Conservation (phyloP, 2,113 vertebrate species). For the Sylvilagus bachmani region DNA sequence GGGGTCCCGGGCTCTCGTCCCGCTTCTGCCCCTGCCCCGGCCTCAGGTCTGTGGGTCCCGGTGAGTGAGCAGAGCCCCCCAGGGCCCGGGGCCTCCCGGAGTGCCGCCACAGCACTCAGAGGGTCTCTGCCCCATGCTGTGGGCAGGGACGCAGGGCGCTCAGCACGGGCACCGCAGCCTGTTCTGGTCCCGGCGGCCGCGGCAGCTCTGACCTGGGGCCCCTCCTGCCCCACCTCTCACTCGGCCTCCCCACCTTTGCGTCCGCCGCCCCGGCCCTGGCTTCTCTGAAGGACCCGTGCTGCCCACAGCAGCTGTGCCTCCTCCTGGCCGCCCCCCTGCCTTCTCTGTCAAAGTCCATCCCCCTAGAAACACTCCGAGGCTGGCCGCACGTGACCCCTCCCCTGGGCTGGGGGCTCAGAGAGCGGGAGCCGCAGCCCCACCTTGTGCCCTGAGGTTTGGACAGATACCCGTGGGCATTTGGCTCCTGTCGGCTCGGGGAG, state of each 20-base stretch:
- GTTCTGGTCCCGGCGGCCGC: background rate
- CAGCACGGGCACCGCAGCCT: background rate
- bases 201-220: background rate
- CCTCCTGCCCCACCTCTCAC: fast-evolving
- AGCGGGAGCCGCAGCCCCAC: too few species aligned
- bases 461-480: too few species aligned
- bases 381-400: background rate
- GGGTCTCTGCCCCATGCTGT: too few species aligned
- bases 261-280: background rate
- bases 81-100: too few species aligned
- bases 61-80: background rate
- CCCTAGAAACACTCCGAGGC: background rate
- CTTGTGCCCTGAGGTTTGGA: too few species aligned
- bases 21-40: too few species aligned
- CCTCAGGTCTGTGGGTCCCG: background rate
- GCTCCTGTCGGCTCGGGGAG: too few species aligned
- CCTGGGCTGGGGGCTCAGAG: too few species aligned
- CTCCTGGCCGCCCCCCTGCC: background rate
- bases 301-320: too few species aligned
- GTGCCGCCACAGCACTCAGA: too few species aligned
- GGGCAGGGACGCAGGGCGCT: too few species aligned
- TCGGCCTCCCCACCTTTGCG: background rate
- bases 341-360: background rate
- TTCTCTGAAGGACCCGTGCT: background rate
- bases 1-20: too few species aligned